Base-by-base conservation (phyloP, 2,797 vertebrate species). In the Pangasius mekongensis region DNA sequence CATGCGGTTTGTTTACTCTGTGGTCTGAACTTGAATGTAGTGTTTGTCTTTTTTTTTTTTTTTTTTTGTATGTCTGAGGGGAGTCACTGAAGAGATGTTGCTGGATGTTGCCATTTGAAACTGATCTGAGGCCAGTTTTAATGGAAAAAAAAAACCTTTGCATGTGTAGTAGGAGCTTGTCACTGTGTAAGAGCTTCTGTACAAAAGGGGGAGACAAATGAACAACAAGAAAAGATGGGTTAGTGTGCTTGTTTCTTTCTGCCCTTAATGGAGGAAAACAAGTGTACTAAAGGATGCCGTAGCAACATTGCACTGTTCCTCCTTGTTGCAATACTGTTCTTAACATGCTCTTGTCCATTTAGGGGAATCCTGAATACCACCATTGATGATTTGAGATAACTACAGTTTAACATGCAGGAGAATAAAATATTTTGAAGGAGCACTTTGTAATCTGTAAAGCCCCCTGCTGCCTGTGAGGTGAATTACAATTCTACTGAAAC, bases 21-120 rank as follows among this genome's bases (percentile, higher is more conserved):
- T 93, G 83, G 87, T 91, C 88, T 94, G 88, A 95, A 95, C 94
- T 93, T 94, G 95, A 96, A 96, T 95, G 95, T 96, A 95, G 93
- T 91, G 92, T 93, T 85, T 81, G 36, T 86, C n/a, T 69, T 76
- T 62, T 16, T 54, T 64, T 69, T 76, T 62, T 16, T 54, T 64
- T 8, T 11, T 52, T 5, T 62, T 1, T 87, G 36, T 77, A 67
- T 66, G 58, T 66, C 8, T 89, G 24, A 5, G 0, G 36, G 64
- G 49, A 39, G 89, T 71, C 87, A 49, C 84, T 62, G 78, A 89
- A 62, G 77, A 88, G 67, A 78, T 83, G 58, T 81, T 58, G 77
- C 77, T 24, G 24, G 64, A 69, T 67, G 73, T 85, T 87, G 74
- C 84, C 74, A 56, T 87, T 90, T 78, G 56, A 86, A 84, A 14